phyloP scores from a whole-genome alignment of 1,140 invertebrate species.

The Nasonia giraulti region DNA sequence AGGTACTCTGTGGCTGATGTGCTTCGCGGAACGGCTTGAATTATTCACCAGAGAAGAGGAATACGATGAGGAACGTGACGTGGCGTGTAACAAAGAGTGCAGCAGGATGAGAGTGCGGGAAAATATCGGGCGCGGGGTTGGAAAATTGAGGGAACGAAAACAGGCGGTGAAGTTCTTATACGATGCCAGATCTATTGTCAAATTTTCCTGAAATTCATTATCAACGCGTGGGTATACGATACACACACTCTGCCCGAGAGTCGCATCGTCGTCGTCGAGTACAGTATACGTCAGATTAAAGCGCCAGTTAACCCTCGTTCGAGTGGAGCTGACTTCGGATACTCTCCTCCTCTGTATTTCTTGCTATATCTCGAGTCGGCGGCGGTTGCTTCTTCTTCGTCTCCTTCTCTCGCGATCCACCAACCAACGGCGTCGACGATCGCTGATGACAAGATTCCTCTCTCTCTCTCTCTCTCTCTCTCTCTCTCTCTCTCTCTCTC shows the following conservation, averaged over 20 bases:
- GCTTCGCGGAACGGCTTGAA: not conserved
- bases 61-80: not conserved
- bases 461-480: not conserved
- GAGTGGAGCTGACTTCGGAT: not conserved
- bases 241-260: too few species aligned
- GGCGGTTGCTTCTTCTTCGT: not conserved
- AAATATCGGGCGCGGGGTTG: not conserved
- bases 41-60: too few species aligned
- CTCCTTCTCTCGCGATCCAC: not conserved
- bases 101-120: not conserved
- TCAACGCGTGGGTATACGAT: conserved; percentile 6
- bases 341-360: conserved; percentile 12
- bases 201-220: conserved; percentile 54
- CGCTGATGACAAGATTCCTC: conserved; percentile 2
- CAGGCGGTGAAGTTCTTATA: too few species aligned
- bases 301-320: conserved; percentile 61
- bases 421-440: not conserved
- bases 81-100: not conserved
- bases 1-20: not conserved
- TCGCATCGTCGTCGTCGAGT: conserved; percentile 52
- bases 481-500: too few species aligned
- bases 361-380: conserved; percentile 13
- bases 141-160: not conserved
- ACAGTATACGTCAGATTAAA: conserved; percentile 59
- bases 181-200: too few species aligned